phyloP scores from a whole-genome alignment of 2,113 vertebrate species.

The Chinchilla lanigera region DNA sequence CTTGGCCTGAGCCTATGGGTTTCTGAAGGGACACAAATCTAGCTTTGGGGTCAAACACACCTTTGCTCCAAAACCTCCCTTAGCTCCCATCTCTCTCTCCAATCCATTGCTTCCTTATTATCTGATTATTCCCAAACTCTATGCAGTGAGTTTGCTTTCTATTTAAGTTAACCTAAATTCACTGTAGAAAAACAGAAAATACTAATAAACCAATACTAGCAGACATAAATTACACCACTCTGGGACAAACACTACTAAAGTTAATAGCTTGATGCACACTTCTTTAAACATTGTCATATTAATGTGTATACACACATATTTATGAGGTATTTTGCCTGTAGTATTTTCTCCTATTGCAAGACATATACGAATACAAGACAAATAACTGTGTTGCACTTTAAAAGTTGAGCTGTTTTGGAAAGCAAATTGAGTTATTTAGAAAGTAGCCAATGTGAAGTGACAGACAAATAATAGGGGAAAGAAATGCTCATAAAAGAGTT shows the following conservation, averaged over 20 bases:
- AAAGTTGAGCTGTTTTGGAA: constrained; percentile 29
- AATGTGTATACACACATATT: not conserved
- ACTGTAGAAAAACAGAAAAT: not conserved
- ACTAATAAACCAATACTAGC: not conserved
- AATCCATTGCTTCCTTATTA: not conserved
- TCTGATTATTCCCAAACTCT: not conserved
- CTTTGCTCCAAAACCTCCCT: not conserved
- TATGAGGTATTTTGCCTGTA: not conserved
- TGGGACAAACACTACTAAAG: not conserved
- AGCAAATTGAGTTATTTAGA: constrained; percentile 60
- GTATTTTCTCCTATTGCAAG: not conserved
- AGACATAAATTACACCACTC: not conserved
- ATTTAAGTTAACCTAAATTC: not conserved
- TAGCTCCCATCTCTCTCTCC: not conserved
- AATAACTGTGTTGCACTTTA: not conserved
- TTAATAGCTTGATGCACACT: not conserved
- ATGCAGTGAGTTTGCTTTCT: not conserved
- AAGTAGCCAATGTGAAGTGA: not conserved
- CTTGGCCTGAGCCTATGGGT: not conserved
- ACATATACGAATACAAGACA: not conserved
- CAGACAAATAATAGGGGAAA: not conserved
- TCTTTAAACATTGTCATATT: not conserved
- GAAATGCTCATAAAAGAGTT: not conserved
- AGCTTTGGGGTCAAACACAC: not conserved
- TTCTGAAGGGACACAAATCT: not conserved